A percentile compares a stretch with the other conserved stretches of the same genome.
Evolutionary conservation across 2,888 invertebrate genomes (phyloP).

Genomic region (Ectemnius lituratus): DNA sequence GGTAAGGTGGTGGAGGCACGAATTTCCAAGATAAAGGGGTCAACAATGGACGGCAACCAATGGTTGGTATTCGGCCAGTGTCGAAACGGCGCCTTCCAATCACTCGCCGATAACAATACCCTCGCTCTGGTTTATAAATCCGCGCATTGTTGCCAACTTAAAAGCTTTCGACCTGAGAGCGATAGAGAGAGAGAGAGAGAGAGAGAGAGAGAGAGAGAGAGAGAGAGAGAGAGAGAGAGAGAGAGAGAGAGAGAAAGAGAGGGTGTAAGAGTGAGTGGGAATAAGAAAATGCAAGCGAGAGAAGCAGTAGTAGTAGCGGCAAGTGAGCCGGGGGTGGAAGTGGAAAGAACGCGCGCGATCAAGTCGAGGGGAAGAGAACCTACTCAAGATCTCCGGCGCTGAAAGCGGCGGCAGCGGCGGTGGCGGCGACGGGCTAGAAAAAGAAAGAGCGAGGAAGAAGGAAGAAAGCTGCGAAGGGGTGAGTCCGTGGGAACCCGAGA

Average conservation of each 20-base stretch:
- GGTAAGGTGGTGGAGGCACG: slow-evolving; percentile 58
- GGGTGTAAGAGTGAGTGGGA: slow-evolving; percentile 2
- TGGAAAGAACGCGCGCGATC: slow-evolving; percentile 15
- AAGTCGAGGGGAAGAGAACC: slow-evolving; percentile 47
- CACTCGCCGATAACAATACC: slow-evolving; percentile 76
- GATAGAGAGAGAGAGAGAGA: slow-evolving; percentile 10
- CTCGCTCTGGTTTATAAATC: slow-evolving; percentile 76
- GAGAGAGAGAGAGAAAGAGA: neutral
- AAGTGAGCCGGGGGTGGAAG: slow-evolving; percentile 8
- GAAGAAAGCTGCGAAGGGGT: neutral
- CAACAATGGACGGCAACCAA: slow-evolving; percentile 74
- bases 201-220: neutral
- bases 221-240: slow-evolving; percentile 8
- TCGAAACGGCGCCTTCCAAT: slow-evolving; percentile 75
- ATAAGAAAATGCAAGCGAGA: neutral
- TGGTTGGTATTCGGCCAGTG: slow-evolving; percentile 77
- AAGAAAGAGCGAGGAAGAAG: slow-evolving; percentile 16
- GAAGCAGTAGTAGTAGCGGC: neutral
- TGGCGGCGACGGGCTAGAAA: slow-evolving; percentile 2
- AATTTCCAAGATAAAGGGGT: slow-evolving; percentile 77
- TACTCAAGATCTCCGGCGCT: slow-evolving; percentile 57
- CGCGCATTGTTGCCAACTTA: slow-evolving; percentile 77
- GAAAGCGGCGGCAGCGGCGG: slow-evolving; percentile 52
- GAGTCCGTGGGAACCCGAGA: neutral
- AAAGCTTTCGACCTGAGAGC: slow-evolving; percentile 65